Evolutionary conservation across 2,888 invertebrate species (phyloP).

Genomic region (Rhingia campestris): DNA sequence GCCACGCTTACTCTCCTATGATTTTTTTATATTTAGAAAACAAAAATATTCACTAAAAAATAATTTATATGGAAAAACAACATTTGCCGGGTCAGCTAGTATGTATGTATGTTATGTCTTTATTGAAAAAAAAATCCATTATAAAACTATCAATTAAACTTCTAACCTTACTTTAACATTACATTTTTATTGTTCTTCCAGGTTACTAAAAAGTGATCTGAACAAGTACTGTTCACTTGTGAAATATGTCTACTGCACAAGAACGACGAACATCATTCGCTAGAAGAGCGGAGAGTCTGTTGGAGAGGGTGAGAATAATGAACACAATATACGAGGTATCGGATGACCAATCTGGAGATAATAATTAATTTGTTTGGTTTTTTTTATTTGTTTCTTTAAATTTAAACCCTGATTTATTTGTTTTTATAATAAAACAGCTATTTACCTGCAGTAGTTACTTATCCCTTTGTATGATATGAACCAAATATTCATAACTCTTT

Average conservation of each 20-base stretch:
- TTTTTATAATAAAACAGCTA: background rate
- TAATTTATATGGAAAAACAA: too few relatives aligned
- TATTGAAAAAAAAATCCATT: too few relatives aligned
- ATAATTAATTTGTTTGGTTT: conserved; percentile 43
- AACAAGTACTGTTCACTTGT: conserved; percentile 9
- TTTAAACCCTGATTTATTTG: conserved; percentile 4
- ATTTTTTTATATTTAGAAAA: too few relatives aligned
- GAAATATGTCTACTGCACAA: conserved; percentile 79
- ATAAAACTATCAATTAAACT: too few relatives aligned
- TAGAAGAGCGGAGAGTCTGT: conserved; percentile 82
- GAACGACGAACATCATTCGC: conserved; percentile 82
- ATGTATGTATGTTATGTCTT: too few relatives aligned
- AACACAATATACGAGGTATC: conserved; percentile 83
- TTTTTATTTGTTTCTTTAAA: background rate
- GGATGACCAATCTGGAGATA: conserved; percentile 81
- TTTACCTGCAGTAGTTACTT: conserved; percentile 13
- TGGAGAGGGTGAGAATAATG: conserved; percentile 83
- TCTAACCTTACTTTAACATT: too few relatives aligned
- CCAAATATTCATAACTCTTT: too few relatives aligned
- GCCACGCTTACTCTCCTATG: too few relatives aligned
- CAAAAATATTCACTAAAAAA: too few relatives aligned
- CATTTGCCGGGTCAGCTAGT: too few relatives aligned
- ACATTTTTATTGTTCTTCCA: background rate
- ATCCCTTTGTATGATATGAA: background rate
- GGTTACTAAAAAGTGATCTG: background rate